phyloP scores from a whole-genome alignment of 2,888 invertebrate species.

The Ceratothoa steindachneri region DNA sequence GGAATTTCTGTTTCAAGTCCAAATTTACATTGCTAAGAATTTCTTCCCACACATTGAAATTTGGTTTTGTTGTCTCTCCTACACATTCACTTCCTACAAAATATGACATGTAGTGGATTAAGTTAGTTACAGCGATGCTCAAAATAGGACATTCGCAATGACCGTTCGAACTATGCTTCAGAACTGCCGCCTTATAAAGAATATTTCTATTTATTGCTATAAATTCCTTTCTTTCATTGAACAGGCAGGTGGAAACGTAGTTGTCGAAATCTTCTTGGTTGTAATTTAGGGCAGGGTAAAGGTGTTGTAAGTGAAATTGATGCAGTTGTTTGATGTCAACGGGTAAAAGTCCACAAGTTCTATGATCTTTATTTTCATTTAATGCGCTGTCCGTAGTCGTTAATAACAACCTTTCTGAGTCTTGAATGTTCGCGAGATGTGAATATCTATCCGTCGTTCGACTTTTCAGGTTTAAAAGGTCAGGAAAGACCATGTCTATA shows the following conservation, averaged over 20 bases:
- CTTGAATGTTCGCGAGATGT: neutral
- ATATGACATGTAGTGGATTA: neutral
- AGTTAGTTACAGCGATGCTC: neutral
- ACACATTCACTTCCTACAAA: neutral
- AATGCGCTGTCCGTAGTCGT: neutral
- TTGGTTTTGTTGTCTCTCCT: neutral
- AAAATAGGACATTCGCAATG: neutral
- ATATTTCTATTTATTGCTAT: neutral
- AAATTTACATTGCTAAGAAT: neutral
- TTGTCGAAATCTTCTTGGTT: neutral
- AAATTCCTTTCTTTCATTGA: neutral
- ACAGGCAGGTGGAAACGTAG: neutral
- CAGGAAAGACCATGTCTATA: neutral
- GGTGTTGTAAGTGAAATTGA: neutral
- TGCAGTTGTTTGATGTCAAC: neutral
- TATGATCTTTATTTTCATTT: neutral
- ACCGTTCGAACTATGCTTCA: neutral
- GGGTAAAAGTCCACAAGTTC: neutral
- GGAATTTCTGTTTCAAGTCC: neutral
- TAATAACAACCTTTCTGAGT: neutral
- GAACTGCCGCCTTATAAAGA: neutral
- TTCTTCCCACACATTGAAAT: neutral
- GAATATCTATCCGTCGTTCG: too few species aligned
- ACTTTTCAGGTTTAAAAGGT: neutral
- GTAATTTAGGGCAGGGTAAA: neutral